Evolutionary conservation across 1,140 invertebrate species (phyloP), one percentile per base, ranked within the genome.

Genomic region (Nylanderia fulva): DNA sequence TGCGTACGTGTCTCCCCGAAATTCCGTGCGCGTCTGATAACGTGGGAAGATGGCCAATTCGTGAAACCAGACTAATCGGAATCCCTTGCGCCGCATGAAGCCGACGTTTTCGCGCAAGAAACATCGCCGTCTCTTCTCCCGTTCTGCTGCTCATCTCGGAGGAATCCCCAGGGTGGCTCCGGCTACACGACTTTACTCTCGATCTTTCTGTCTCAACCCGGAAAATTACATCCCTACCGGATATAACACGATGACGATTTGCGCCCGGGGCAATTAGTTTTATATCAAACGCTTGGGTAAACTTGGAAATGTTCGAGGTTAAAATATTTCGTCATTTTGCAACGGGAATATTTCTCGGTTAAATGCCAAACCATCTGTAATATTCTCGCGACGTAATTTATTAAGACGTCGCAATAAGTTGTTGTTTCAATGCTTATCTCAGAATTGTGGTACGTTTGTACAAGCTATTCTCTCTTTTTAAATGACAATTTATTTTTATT

Each of bases 1-100:
- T 64, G 52, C 79, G 58, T 72, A 90, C 82, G 85, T 56, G 69
- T 85, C 69, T 33, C 21, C 24, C 68, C 80, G 79, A 89, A 85
- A 90, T 90, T 90, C 88, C 88, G 36, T 24, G 75, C 88, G 87
- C 74, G 24, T 86, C 88, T 86, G 18, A 36, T 39, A 1, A 21
- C 54, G 71, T 61, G 61, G 74, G 74, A 71, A 85, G 74, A 24
- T 54, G 88, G 29, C 77, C 85, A 86, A 84, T 79, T 74, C 60
- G 88, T 63, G 68, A 68, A 74, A 89, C 60, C 60, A 56, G 82
- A 85, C 54, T 74, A 85, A 87, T 71, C 79, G 63, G 69, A 86
- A 77, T 72, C 45, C 71, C 69, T 39, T 48, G 45, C n/a, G 42
- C 27, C 71, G 18, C 13, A 24, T 39, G 64, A 18, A 58, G 56